Evolutionary conservation across 2,888 invertebrate genomes (phyloP).

Genomic region (Therioaphis trifolii): DNA sequence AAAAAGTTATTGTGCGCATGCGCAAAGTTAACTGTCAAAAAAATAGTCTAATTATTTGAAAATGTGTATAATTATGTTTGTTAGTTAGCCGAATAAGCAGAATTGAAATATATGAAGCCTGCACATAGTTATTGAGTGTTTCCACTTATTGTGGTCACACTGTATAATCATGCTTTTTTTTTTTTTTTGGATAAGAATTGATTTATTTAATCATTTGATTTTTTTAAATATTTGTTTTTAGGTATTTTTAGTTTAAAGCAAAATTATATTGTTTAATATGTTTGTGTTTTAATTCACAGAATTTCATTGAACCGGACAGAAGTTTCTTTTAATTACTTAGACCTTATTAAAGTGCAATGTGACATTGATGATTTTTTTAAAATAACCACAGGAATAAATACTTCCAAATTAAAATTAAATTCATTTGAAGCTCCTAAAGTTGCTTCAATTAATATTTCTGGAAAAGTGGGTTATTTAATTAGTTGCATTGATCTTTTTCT

Average conservation of each 20-base stretch:
- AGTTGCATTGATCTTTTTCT: background rate
- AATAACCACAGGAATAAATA: conserved; percentile 33
- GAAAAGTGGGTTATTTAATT: conserved; percentile 57
- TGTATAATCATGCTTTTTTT: background rate
- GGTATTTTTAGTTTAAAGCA: background rate
- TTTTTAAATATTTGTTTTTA: background rate
- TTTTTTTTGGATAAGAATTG: background rate
- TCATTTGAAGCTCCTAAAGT: conserved; percentile 50
- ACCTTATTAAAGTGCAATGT: conserved; percentile 45
- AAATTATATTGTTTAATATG: background rate
- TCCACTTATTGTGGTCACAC: too few relatives aligned
- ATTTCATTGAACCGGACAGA: conserved; percentile 12
- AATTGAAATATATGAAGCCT: too few relatives aligned
- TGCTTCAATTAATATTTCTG: conserved; percentile 52
- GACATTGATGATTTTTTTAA: conserved; percentile 53
- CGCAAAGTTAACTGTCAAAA: too few relatives aligned
- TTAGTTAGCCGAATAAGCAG: too few relatives aligned
- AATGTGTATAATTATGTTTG: too few relatives aligned
- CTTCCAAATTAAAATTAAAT: conserved; percentile 50
- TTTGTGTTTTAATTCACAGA: background rate
- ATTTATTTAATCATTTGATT: too few relatives aligned
- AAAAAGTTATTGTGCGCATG: too few relatives aligned
- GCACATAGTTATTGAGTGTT: too few relatives aligned
- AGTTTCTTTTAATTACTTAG: conserved; percentile 38
- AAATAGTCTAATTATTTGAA: too few relatives aligned